phyloP scores from a whole-genome alignment of 2,113 vertebrate species.

The Meleagris gallopavo region DNA sequence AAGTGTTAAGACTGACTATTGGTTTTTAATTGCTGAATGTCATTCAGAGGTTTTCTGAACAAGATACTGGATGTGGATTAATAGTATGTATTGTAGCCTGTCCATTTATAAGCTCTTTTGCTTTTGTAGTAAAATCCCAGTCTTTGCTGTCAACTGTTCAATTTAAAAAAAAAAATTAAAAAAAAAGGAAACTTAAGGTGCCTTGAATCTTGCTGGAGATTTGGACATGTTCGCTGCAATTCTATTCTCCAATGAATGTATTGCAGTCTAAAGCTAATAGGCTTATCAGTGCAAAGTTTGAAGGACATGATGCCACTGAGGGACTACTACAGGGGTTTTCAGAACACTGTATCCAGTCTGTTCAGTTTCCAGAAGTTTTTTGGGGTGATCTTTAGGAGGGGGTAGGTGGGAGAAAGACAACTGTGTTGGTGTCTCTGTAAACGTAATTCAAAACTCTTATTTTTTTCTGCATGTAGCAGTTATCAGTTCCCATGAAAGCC shows the following conservation, averaged over 20 bases:
- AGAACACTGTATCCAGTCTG: neutral
- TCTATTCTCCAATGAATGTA: neutral
- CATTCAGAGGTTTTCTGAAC: neutral
- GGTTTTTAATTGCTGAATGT: neutral
- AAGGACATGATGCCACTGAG: neutral
- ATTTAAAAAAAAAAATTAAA: neutral
- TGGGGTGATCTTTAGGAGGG: neutral
- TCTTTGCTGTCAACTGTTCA: neutral
- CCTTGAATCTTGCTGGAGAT: neutral
- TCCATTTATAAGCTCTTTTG: neutral
- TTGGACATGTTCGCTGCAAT: neutral
- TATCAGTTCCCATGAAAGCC: neutral
- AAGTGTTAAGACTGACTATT: neutral
- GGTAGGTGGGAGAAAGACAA: neutral
- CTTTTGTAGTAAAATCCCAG: neutral
- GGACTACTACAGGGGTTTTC: neutral
- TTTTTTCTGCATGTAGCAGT: fast-evolving
- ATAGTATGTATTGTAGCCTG: neutral
- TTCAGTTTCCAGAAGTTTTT: neutral
- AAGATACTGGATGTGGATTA: neutral
- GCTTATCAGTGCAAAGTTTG: neutral
- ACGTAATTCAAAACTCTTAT: neutral
- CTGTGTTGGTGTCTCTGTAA: neutral
- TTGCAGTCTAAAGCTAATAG: neutral
- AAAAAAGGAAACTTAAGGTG: neutral